Conservation (phyloP, 2,113 vertebrate genomes). For the Pedionomus torquatus region DNA sequence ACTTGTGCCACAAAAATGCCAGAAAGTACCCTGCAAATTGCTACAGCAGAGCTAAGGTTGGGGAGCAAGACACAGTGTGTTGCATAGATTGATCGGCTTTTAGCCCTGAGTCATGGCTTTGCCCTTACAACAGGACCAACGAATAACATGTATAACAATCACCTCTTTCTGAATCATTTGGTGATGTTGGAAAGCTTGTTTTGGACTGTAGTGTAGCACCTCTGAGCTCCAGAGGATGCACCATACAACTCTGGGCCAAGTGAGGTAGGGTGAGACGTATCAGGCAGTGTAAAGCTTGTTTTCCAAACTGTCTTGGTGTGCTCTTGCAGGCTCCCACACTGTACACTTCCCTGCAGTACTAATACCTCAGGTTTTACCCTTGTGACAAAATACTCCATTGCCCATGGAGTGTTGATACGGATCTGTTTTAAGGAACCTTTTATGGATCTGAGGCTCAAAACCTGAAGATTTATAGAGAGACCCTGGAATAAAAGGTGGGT, state of each 20-base stretch:
- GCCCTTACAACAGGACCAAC: neutral
- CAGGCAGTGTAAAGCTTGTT: neutral
- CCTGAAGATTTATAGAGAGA: neutral
- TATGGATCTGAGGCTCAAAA: neutral
- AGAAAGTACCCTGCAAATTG: neutral
- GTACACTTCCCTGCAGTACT: neutral
- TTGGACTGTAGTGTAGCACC: neutral
- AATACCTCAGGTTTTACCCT: neutral
- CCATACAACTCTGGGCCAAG: neutral
- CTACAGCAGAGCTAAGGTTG: neutral
- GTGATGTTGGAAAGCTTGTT: neutral
- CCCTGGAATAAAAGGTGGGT: slow-evolving; percentile 56
- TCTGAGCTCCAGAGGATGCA: neutral
- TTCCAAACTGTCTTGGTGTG: neutral
- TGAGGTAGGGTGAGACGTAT: neutral
- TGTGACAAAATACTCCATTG: neutral
- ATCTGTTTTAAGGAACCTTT: neutral
- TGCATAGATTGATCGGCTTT: too few relatives aligned
- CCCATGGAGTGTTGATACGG: neutral
- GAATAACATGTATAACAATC: neutral
- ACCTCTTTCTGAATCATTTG: neutral
- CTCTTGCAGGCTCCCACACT: neutral
- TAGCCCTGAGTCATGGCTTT: too few relatives aligned
- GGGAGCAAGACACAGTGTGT: neutral
- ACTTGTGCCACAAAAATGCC: neutral